phyloP scores from a whole-genome alignment of 2,888 invertebrate genomes.

The Gymnosoma rotundatum region DNA sequence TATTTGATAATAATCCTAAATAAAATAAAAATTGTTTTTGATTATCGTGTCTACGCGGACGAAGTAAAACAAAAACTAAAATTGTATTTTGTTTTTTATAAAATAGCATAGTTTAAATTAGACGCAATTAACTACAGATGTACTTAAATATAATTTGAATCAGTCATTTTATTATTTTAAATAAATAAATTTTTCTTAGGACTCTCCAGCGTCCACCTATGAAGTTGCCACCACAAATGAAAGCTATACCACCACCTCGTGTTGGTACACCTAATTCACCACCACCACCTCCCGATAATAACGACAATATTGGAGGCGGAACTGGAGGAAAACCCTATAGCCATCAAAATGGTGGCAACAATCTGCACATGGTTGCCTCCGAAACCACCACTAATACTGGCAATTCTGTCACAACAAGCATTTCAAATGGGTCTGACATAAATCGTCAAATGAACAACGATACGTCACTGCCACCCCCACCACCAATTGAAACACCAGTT shows the following conservation, averaged over 20 bases:
- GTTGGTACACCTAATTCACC: constrained; percentile 80
- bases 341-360: constrained; percentile 70
- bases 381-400: constrained; percentile 55
- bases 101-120: no score
- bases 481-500: constrained; percentile 73
- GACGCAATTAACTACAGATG: no score
- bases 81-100: no score
- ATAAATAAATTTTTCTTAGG: constrained; percentile 71
- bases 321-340: constrained; percentile 53
- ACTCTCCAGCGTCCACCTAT: constrained; percentile 81
- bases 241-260: constrained; percentile 82
- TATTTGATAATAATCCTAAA: no score
- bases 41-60: no score
- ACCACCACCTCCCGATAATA: constrained; percentile 71
- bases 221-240: constrained; percentile 82
- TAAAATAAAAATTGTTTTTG: no score
- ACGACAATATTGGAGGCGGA: constrained; percentile 48
- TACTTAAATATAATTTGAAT: no score
- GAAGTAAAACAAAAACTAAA: no score
- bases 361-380: constrained; percentile 50
- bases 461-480: constrained; percentile 77
- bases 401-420: constrained; percentile 58
- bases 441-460: constrained; percentile 74
- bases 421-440: constrained; percentile 50
- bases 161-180: background rate